These are phyloP conservation scores for human DNA, from an alignment of 2,113 vertebrate genomes.

Conservation along the genomic window GRCh38 chr14:51103501-51104000, in stretches of 20 bases:
- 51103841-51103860: neutral
- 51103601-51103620: neutral
- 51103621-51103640: neutral
- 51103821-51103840: neutral
- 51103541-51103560: neutral
- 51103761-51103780: neutral
- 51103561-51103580: neutral
- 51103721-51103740: neutral
- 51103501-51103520: neutral
- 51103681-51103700: neutral
- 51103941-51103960: neutral
- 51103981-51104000: too few species aligned
- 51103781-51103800: neutral
- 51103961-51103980: neutral
- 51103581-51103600: neutral
- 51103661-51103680: neutral
- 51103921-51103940: neutral
- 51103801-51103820: neutral
- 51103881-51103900: neutral
- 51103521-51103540: neutral
- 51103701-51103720: neutral
- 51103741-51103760: neutral
- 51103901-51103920: neutral
- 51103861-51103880: neutral
- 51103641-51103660: neutral